These are phyloP conservation scores for Thunnus albacares DNA, from an alignment of 2,797 vertebrate species.

Conservation along the genomic window DNA sequence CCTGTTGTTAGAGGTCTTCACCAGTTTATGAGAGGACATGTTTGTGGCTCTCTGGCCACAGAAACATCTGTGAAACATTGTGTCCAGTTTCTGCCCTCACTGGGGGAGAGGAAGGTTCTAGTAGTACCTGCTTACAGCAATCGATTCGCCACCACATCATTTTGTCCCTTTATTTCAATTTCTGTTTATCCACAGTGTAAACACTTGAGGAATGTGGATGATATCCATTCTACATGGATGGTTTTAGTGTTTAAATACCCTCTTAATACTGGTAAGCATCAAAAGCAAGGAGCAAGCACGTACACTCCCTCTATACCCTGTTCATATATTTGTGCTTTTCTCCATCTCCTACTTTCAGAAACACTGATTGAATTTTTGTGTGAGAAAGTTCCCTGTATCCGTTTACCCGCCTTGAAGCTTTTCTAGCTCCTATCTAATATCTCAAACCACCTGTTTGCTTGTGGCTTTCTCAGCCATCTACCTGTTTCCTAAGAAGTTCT, in stretches of 20 bases:
- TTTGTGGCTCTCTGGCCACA: slow-evolving; percentile 81
- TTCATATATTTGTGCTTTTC: slow-evolving; percentile 71
- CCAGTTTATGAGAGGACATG: slow-evolving; percentile 81
- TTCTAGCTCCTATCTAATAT: slow-evolving; percentile 46
- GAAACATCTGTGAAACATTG: slow-evolving; percentile 82
- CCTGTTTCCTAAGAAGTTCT: slow-evolving; percentile 41
- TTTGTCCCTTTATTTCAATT: slow-evolving; percentile 46
- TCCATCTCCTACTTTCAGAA: slow-evolving; percentile 42
- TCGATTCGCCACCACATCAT: slow-evolving; percentile 58
- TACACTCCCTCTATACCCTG: slow-evolving; percentile 67
- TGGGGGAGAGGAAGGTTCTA: slow-evolving; percentile 58
- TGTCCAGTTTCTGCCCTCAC: slow-evolving; percentile 77
- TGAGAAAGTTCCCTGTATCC: slow-evolving; percentile 65
- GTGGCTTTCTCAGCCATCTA: slow-evolving; percentile 43
- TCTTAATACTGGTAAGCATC: slow-evolving; percentile 34
- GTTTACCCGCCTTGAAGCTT: slow-evolving; percentile 60
- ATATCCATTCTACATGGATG: slow-evolving; percentile 48
- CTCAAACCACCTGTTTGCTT: slow-evolving; percentile 35
- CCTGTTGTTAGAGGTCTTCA: slow-evolving; percentile 77
- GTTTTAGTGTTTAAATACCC: slow-evolving; percentile 54
- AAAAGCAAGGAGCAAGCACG: slow-evolving; percentile 53
- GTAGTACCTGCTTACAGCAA: slow-evolving; percentile 65
- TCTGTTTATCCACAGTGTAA: slow-evolving; percentile 59
- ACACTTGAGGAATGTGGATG: slow-evolving; percentile 43
- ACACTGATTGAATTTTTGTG: slow-evolving; percentile 61